Base-by-base conservation (phyloP, 2,797 vertebrate genomes). In the Alauda arvensis region DNA sequence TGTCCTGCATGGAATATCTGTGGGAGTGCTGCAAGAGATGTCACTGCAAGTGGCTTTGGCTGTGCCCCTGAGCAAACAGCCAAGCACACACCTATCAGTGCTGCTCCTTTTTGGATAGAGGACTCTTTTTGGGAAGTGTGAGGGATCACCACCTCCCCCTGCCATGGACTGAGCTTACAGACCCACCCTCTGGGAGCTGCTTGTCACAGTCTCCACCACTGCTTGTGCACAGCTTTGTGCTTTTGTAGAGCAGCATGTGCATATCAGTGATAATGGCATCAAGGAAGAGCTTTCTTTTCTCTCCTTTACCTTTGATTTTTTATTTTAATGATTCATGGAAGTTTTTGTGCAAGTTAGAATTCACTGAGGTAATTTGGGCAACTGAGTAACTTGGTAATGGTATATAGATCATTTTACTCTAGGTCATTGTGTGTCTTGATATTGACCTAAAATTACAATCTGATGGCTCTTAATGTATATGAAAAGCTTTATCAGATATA, bases 381-480 rank as follows among this genome's bases (percentile, higher is more conserved):
- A 43, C 66, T 75, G 51, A 63, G 33, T 62, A 56, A 78, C 46
- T 20, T 29, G 16, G n/a, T 84, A 67, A 63, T 81, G 56, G 56
- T 63, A 15, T 34, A 63, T 62, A 48, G 53, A 76, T 86, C 42
- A 18, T 70, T 86, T 85, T 63, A 46, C 61, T 82, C n/a, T 39
- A 48, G 76, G 67, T 80, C 59, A 59, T 68, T 60, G 37, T 48
- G 51, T 75, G 62, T 67, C 68, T 88, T 1, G 0, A 34, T 82
- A 61, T 66, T 88, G 83, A 92, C 77, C 56, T 83, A 60, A 66
- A 83, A 81, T 72, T 91, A n/a, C 63, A 31, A 14, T 60, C 61
- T 43, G 34, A 81, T 75, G 77, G 60, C 60, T 87, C 67, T 85
- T 92, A 81, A 93, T 89, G 70, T 85, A 60, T 92, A 85, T 91